Conservation (phyloP, 2,888 invertebrate genomes). For the Pseudococcus jackbeardsleyi region DNA sequence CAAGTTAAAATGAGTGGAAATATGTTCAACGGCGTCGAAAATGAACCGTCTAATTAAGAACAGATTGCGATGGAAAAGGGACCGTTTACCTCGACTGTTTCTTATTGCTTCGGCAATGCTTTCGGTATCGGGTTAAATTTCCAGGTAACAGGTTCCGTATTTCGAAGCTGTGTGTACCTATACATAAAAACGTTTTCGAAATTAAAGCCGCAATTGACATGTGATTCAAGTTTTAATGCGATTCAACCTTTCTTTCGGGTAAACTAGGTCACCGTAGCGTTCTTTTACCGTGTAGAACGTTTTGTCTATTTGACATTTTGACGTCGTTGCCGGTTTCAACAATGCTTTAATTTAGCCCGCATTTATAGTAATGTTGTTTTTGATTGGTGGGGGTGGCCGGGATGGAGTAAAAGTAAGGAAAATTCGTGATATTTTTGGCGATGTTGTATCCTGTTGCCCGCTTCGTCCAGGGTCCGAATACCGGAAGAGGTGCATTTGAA, state of each 20-base stretch:
- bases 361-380: constrained; percentile 47
- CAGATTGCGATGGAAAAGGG: constrained; percentile 26
- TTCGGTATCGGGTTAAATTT: neutral
- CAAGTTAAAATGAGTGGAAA: constrained; percentile 35
- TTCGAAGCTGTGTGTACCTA: neutral
- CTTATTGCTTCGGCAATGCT: too few species aligned
- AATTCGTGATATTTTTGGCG: neutral
- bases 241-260: constrained; percentile 42
- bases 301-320: constrained; percentile 46
- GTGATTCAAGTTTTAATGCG: constrained; percentile 52
- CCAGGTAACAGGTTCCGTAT: neutral
- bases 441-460: neutral
- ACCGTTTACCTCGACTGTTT: too few species aligned
- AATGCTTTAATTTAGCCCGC: constrained; percentile 50
- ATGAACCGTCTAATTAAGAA: constrained; percentile 50
- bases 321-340: constrained; percentile 43
- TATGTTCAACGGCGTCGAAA: constrained; percentile 31
- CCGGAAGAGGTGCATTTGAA: neutral
- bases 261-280: constrained; percentile 29
- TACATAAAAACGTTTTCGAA: constrained; percentile 16
- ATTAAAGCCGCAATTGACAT: constrained; percentile 51
- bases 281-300: constrained; percentile 15
- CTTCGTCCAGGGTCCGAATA: too few species aligned
- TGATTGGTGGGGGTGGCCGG: neutral
- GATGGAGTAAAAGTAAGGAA: neutral